Base-by-base conservation (phyloP, 2,797 vertebrate genomes). In the Peromyscus aztecus region DNA sequence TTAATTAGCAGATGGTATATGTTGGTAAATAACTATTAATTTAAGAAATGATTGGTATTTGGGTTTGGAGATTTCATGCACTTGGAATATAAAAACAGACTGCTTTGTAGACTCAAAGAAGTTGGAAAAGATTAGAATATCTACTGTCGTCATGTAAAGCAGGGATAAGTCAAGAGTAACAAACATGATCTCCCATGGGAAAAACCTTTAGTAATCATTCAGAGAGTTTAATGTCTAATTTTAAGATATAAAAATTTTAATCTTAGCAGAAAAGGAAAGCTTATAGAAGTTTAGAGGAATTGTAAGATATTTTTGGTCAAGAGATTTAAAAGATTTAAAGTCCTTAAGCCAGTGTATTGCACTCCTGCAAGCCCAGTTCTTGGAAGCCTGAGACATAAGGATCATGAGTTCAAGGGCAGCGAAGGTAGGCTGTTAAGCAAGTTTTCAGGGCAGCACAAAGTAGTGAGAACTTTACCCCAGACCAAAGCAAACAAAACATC, bases 271-370 rank as follows among this genome's bases (percentile, higher is more conserved):
- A 24, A 31, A 75, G 16, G 43, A 29, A 88, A 69, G 4, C 2
- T 17, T 83, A n/a, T 37, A 43, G 55, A 71, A 92, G 8, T 23
- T 61, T n/a, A 73, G 88, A 31, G 40, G 89, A 92, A 16, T 49
- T 80, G 40, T 49, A 49, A 83, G 27, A 16, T n/a, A 43, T 81
- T 73, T 90, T 12, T 29, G 67, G 27, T 27, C 40, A 85, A 91
- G n/a, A 87, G 16, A 86, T 11, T 34, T 81, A 40, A 90, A 94
- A 92, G 19, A 67, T 91, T 89, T 67, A 55, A 95, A 87, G 8
- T 52, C 12, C 69, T 59, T 21, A 61, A 34, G 57, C 69, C 31
- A 59, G 5, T 34, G 3, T 31, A 43, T 1, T 4, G 24, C 1
- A 9, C 34, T 29, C 13, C n/a, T 11, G 10, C 21, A 43, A 89